Evolutionary conservation across 2,888 invertebrate species (phyloP).

Genomic region (Teleiodes luculella): DNA sequence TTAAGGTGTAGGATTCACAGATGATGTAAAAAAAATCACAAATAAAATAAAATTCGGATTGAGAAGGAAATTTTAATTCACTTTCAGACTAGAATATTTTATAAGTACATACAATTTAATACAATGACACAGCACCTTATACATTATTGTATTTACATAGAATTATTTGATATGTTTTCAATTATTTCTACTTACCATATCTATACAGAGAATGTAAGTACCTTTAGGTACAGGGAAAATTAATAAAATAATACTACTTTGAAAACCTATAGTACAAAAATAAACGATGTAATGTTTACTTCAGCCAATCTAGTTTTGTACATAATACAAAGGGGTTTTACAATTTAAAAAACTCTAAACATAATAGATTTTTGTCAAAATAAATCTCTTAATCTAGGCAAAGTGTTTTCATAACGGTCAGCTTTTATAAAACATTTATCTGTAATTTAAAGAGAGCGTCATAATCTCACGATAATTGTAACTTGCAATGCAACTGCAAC

Average conservation of each 20-base stretch:
- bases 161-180: conserved; percentile 4
- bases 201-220: not conserved
- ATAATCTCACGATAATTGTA: not conserved
- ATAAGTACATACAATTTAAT: conserved; percentile 40
- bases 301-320: no score
- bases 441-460: not conserved
- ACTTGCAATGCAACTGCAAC: not conserved
- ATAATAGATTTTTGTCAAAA: no score
- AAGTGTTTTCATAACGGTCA: no score
- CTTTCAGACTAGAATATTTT: conserved; percentile 63
- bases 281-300: no score
- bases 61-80: conserved; percentile 49
- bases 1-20: no score
- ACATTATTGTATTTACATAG: conserved; percentile 32
- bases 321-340: no score
- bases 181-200: no score
- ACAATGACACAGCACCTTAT: conserved; percentile 58
- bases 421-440: no score
- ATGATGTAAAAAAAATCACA: no score
- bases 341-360: no score
- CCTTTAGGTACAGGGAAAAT: no score
- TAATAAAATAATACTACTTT: not conserved
- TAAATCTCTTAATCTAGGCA: no score
- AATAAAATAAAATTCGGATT: not conserved
- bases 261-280: not conserved